These are phyloP conservation scores for Tipula helvola DNA, from an alignment of 2,888 invertebrate genomes.

Conservation along the genomic window DNA sequence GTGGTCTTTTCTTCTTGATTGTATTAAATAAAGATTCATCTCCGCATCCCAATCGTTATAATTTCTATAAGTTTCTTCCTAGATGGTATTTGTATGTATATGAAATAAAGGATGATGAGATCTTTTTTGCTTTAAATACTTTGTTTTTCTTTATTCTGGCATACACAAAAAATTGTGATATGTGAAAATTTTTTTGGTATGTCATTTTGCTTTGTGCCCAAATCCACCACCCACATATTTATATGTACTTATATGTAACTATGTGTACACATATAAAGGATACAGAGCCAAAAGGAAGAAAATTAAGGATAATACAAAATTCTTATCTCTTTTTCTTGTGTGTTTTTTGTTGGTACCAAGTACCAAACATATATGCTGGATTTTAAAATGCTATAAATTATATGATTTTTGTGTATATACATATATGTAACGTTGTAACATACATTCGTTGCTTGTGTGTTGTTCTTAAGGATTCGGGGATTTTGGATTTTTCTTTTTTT, in stretches of 20 bases:
- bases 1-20: background rate
- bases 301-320: background rate
- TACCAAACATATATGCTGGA: background rate
- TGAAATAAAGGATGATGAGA: background rate
- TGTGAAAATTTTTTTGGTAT: background rate
- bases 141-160: background rate
- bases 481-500: background rate
- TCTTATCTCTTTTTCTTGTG: background rate
- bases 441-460: background rate
- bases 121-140: background rate
- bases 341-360: background rate
- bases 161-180: background rate
- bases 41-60: background rate
- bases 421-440: background rate
- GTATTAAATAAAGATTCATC: background rate
- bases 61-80: background rate
- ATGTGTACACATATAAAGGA: background rate
- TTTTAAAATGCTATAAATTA: background rate
- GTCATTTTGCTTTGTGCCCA: background rate
- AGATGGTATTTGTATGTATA: no score
- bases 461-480: background rate
- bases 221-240: background rate
- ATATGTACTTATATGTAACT: background rate
- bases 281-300: background rate
- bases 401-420: background rate